A percentile compares a stretch with the other conserved stretches of the same genome.
Conservation (phyloP, 2,797 vertebrate genomes). For the Smutsia gigantea region DNA sequence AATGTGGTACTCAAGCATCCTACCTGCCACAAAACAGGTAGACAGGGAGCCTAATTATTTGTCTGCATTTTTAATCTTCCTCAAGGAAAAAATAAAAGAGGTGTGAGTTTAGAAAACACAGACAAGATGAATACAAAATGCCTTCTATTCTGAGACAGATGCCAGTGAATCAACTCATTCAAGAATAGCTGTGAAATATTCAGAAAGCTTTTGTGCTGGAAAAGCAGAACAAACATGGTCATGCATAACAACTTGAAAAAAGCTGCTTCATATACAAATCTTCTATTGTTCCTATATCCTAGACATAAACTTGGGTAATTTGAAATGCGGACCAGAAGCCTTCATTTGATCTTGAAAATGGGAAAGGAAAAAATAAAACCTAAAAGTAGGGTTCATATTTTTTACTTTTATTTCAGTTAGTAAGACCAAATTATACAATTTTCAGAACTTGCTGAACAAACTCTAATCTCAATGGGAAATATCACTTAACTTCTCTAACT, state of each 20-base stretch:
- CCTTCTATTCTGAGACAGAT: slow-evolving; percentile 50
- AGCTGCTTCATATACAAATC: neutral
- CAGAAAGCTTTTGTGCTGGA: slow-evolving; percentile 35
- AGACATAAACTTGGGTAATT: neutral
- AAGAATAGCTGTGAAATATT: slow-evolving; percentile 64
- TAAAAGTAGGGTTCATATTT: neutral
- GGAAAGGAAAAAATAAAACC: neutral
- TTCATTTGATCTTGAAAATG: neutral
- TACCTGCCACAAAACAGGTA: slow-evolving; percentile 34
- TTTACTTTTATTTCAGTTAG: neutral
- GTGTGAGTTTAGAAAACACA: slow-evolving; percentile 56
- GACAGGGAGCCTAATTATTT: slow-evolving; percentile 33
- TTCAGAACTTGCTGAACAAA: neutral
- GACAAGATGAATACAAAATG: slow-evolving; percentile 30
- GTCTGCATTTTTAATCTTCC: slow-evolving; percentile 61
- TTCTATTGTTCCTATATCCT: neutral
- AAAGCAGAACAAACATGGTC: slow-evolving; percentile 32
- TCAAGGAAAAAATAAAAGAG: slow-evolving; percentile 49
- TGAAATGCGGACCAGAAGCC: neutral
- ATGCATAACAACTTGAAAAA: slow-evolving; percentile 20
- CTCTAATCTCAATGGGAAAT: neutral
- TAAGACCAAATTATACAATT: slow-evolving; percentile 5
- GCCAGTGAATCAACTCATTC: slow-evolving; percentile 10
- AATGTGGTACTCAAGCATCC: neutral
- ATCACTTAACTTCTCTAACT: neutral